Percentiles rank a stretch among this genome's conserved stretches.
Evolutionary conservation across 2,888 invertebrate genomes (phyloP).

Genomic region (Prenolepis imparis): DNA sequence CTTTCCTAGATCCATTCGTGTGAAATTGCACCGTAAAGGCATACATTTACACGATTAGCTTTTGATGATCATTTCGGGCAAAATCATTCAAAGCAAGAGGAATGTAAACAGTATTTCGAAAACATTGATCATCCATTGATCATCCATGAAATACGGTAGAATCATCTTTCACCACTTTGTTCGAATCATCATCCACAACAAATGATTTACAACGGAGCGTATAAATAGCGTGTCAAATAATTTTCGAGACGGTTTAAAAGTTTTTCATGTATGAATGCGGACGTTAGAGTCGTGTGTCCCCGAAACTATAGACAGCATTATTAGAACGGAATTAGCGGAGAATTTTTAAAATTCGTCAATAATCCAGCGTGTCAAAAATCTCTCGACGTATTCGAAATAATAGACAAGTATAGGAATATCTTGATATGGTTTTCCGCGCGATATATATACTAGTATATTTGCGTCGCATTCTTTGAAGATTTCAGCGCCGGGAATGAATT

Average conservation of each 20-base stretch:
- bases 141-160: not conserved
- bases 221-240: not conserved
- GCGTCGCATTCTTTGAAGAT: not conserved
- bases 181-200: not conserved
- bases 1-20: not conserved
- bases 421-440: not conserved
- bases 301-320: not conserved
- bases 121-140: not conserved
- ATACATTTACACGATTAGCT: not conserved
- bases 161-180: not conserved
- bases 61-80: not conserved
- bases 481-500: not conserved
- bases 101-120: not conserved
- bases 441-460: too few relatives aligned
- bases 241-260: not conserved
- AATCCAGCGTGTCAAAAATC: not conserved
- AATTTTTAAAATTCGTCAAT: conserved; percentile 12
- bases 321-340: not conserved
- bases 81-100: not conserved
- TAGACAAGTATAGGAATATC: not conserved
- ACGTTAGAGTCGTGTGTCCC: not conserved
- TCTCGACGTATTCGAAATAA: not conserved
- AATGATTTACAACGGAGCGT: not conserved
- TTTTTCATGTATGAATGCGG: not conserved
- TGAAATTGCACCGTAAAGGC: not conserved